Percentiles rank a stretch among this genome's conserved stretches.
phyloP scores from a whole-genome alignment of 2,113 vertebrate species.

The Struthidea cinerea region DNA sequence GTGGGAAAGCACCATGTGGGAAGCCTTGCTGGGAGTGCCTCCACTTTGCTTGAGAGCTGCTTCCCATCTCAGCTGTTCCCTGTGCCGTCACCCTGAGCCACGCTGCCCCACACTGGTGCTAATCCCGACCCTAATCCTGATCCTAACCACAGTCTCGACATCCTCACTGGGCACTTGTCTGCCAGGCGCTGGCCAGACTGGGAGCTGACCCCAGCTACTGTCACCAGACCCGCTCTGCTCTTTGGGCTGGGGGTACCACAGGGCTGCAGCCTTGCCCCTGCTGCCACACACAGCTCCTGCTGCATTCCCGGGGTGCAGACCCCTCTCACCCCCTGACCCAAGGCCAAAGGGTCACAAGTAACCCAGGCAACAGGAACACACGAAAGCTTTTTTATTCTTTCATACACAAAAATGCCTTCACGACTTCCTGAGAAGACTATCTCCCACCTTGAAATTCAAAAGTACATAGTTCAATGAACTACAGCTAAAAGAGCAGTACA shows the following conservation, averaged over 20 bases:
- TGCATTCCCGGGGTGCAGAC: neutral
- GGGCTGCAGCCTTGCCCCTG: neutral
- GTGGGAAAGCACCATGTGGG: neutral
- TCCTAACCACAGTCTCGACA: neutral
- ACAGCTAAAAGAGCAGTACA: neutral
- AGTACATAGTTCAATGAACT: neutral
- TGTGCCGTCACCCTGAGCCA: neutral
- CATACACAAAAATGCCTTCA: neutral
- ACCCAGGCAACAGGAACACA: neutral
- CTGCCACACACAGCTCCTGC: neutral
- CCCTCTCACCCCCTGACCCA: fast-evolving
- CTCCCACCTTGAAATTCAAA: neutral
- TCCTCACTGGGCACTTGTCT: too few relatives aligned
- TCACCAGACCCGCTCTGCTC: neutral
- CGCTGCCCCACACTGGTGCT: fast-evolving
- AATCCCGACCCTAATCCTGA: neutral
- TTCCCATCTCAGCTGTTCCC: neutral
- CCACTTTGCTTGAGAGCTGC: fast-evolving
- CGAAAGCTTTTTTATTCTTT: neutral
- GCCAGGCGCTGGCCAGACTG: neutral
- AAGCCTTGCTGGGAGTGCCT: neutral
- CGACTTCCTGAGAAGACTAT: neutral
- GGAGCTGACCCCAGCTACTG: neutral
- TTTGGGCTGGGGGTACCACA: fast-evolving
- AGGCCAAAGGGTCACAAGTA: neutral